A percentile compares a stretch with the other conserved stretches of the same genome.
phyloP scores from a whole-genome alignment of 1,140 invertebrate genomes.

The Dolichoris vasculosae region DNA sequence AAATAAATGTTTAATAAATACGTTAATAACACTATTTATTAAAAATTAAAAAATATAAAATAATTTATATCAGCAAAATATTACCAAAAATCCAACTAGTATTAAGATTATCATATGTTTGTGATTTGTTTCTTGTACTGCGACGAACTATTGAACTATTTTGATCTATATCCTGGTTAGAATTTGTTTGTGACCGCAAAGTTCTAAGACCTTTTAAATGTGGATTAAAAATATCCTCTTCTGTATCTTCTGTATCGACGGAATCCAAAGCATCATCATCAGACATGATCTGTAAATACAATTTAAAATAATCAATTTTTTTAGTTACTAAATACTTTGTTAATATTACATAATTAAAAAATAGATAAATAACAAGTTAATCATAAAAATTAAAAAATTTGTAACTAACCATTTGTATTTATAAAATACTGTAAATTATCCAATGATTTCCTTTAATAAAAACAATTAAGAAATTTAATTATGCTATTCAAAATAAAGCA shows the following conservation, averaged over 20 bases:
- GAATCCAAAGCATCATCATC: slow-evolving; percentile 73
- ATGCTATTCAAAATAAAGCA: no score
- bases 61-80: not conserved
- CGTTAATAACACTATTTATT: not conserved
- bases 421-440: no score
- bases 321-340: not conserved
- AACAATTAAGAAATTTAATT: no score
- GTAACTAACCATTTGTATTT: no score
- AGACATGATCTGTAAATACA: slow-evolving; percentile 68
- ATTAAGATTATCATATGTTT: slow-evolving; percentile 76
- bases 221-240: slow-evolving; percentile 70
- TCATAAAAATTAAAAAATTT: no score
- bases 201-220: slow-evolving; percentile 66
- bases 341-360: not conserved
- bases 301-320: slow-evolving; percentile 19
- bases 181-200: slow-evolving; percentile 65
- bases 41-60: not conserved
- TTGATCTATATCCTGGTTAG: slow-evolving; percentile 63
- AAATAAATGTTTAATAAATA: no score
- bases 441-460: no score
- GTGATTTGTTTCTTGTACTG: slow-evolving; percentile 77
- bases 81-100: slow-evolving; percentile 76
- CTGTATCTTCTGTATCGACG: slow-evolving; percentile 73
- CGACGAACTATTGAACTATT: slow-evolving; percentile 74
- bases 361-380: not conserved